Evolutionary conservation across 35 echinoderm and acorn worm genomes (phyloP), one percentile per base, ranked within the genome.

Genomic region (Acanthaster planci): DNA sequence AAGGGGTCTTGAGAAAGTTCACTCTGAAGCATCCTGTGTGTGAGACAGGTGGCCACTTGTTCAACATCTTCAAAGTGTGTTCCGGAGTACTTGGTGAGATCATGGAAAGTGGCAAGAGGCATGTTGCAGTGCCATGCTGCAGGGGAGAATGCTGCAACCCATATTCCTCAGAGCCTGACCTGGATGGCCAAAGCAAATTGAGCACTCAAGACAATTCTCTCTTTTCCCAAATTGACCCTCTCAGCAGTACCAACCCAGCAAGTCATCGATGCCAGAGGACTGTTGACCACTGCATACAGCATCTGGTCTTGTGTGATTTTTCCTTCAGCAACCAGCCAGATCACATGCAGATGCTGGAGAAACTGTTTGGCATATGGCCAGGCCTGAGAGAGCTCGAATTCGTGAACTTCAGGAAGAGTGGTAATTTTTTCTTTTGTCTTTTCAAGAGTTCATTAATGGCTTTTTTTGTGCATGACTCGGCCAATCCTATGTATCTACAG

Each of bases 21-120:
- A 72, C 64, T 29, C 64, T 72, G 26, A 72, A 72, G 64, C 64
- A 72, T 30, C 64, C 64, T 6, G 30, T 27, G 64, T 72, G 64
- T 29, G 21, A 27, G 26, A 72, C 64, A 19, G 21, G 21, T 0
- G 64, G 19, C 34, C 21, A 72, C 21, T 9, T 72, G 64, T 72
- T 72, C 64, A 29, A 26, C 34, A 72, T 72, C 34, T 26, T 72
- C 21, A 26, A 72, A 36, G 64, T 72, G 26, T 72, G 64, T 7
- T 19, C 64, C 34, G 64, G 30, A 35, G 30, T 19, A 29, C 64
- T 19, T 26, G 64, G 30, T 27, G 64, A 72, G 1, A 60, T 60
- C 57, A 26, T 0, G 30, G 26, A 72, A 9, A 34, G 34, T 29
- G 30, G 23, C 34, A 35, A 14, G 3, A 7, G 30, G 64, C 23